Base-by-base conservation (phyloP, 2,888 invertebrate species). In the Agonum fuliginosum region DNA sequence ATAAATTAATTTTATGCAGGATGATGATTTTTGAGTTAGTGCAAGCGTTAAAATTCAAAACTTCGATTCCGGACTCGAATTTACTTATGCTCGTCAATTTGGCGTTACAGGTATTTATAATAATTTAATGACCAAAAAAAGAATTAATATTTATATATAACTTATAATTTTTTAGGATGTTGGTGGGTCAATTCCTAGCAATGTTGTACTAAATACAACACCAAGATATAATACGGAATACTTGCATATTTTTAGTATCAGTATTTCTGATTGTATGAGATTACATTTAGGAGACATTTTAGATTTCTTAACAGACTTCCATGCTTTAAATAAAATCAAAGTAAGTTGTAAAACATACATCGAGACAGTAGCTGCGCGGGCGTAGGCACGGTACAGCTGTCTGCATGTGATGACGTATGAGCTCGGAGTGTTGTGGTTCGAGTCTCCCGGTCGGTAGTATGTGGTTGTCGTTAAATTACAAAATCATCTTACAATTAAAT, bases 261-360 rank as follows among this genome's bases (percentile, higher is more conserved):
- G 95, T 81, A 95, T 97, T 0, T 94, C 96, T 1, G 99, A 99
- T 87, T 97, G 97, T 83, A 93, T 99, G 92, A 90, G 96, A 22
- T 94, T 95, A 78, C 96, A 98, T 86, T 90, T 99, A 74, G 92
- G 93, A 19, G 99, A 99, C 86, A 94, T 97, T 81, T 89, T 99
- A 46, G 99, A 99, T 80, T 96, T 99, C 86, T 90, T 99, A 80
- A 94, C 96, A 6, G 99, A 99, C 87, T 95, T 98, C 80, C 97
- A 99, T 84, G 96, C 98, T 0, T 90, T 99, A 74, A 96, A 95
- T 82, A 98, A 98, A 90, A 94, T 99, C 80, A 99, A 98, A 93
- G 97, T 97, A 86, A 80, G 70, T 58, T 17, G 78, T 19, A 43
- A 6, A 43, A n/a, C n/a, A n/a, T n/a, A n/a, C n/a, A n/a, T n/a